Evolutionary conservation across 2,113 vertebrate species (phyloP), one percentile per base, ranked within the genome.

Genomic region (Ornithorhynchus anatinus): DNA sequence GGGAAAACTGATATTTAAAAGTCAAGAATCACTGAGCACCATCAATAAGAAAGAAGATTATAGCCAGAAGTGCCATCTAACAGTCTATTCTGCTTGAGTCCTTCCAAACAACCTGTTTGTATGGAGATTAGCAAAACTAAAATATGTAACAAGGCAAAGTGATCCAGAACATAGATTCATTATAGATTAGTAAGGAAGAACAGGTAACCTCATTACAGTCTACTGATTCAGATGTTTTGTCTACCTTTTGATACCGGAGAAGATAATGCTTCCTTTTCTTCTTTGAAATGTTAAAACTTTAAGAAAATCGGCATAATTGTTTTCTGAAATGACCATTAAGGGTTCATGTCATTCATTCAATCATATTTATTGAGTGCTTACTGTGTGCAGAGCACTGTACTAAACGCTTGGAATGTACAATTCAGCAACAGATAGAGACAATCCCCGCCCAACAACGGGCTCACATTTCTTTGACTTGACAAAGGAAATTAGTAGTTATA

Each of bases 1-100:
- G 57, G 42, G 79, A 81, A 77, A 75, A 72, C 40, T 71, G 66
- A 52, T 79, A 74, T 71, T 86, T 84, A 80, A 77, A 86, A 79
- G 75, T 60, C 19, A 15, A 69, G 54, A 86, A 35, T 74, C 64
- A 75, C 54, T 54, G 57, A 74, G 53, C 37, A 42, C 47, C 27
- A 22, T 51, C 38, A 80, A 42, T 52, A 71, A 69, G 58, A 88
- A 69, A 84, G 17, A 60, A 80, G 73, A 65, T 63, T 59, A 85
- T 38, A 69, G 29, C 40, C 66, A 22, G 33, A 76, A 53, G 74
- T 72, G 25, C 19, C 0, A 16, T 39, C 53, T 83, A 72, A 66
- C 84, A 79, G 67, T 43, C 58, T 67, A 29, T 7, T 38, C 33
- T 59, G n/a, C 25, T 8, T 17, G 56, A 64, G 9, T 50, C 20